Percentiles rank a stretch among this genome's conserved stretches.
Conservation (phyloP, 1,140 invertebrate genomes). For the Spodoptera frugiperda region DNA sequence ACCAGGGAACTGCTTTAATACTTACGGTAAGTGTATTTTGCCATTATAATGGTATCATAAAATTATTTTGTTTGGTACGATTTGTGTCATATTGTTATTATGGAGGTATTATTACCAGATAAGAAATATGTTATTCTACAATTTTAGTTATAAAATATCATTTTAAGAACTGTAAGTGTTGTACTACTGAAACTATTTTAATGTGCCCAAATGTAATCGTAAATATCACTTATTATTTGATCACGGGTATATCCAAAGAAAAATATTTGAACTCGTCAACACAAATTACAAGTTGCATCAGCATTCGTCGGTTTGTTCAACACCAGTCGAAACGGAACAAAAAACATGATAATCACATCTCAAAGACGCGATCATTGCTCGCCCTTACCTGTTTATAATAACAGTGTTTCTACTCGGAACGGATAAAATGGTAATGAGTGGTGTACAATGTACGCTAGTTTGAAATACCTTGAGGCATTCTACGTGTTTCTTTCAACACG, state of each 20-base stretch:
- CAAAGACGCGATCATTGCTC: constrained; percentile 70
- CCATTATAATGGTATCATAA: constrained; percentile 59
- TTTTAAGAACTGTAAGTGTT: no score
- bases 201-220: constrained; percentile 1
- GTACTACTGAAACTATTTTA: not conserved
- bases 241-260: constrained; percentile 21
- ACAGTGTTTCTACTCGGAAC: constrained; percentile 68
- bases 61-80: constrained; percentile 52
- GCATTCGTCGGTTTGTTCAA: constrained; percentile 58
- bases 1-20: constrained; percentile 58
- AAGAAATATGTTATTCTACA: no score
- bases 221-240: constrained; percentile 1
- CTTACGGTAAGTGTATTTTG: constrained; percentile 65
- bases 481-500: constrained; percentile 81
- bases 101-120: not conserved
- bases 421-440: constrained; percentile 77
- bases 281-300: constrained; percentile 53
- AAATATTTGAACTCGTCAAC: constrained; percentile 42
- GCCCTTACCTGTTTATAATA: constrained; percentile 76
- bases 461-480: constrained; percentile 69
- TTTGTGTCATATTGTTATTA: constrained; percentile 1
- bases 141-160: no score
- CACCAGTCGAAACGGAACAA: constrained; percentile 60
- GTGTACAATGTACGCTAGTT: constrained; percentile 65
- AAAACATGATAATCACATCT: constrained; percentile 69